Base-by-base conservation (phyloP, 1,140 invertebrate species). In the Cotesia glomerata region DNA sequence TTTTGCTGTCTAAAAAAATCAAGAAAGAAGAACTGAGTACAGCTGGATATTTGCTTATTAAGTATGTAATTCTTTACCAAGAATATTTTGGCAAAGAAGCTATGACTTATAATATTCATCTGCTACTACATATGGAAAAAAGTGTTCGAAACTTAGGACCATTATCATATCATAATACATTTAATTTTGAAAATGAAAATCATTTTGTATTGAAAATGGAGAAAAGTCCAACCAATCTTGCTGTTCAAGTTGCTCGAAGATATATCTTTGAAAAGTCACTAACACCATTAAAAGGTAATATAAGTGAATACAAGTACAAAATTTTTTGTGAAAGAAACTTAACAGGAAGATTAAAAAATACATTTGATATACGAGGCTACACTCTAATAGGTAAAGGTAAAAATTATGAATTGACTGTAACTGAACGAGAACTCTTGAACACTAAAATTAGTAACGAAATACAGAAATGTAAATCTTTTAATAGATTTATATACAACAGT, bases 121-220 rank as follows among this genome's bases (percentile, higher is more conserved):
- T 65, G 14, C 35, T 65, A 8, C 9, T 72, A 18, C 70, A 72
- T 35, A 11, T 65, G 7, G 8, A 36, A 8, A 8, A 49, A 7
- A 56, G 70, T 39, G 70, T 72, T 32, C 11, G 51, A 34, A 65
- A 72, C 58, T 72, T 14, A 7, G 62, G 70, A 3, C 70, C 62
- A 8, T 11, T 72, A 14, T 66, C 45, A 49, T 18, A 32, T 2
- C 70, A 72, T 65, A 72, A 49, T 32, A 36, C 70, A 16, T 72
- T 72, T 39, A 11, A 4, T n/a, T 72, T 72, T 35, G 62, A 72
- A 45, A 72, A 65, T 36, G 45, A 66, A 36, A 72, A 72, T 36
- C 4, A 58, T 11, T 36, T 72, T 26, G 9, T 72, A 39, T 39
- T 72, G 32, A 11, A 65, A 39, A 35, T 72, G 14, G 61, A 72